These are phyloP conservation scores for Xylophagus ater DNA, from an alignment of 2,888 invertebrate species.

Conservation along the genomic window DNA sequence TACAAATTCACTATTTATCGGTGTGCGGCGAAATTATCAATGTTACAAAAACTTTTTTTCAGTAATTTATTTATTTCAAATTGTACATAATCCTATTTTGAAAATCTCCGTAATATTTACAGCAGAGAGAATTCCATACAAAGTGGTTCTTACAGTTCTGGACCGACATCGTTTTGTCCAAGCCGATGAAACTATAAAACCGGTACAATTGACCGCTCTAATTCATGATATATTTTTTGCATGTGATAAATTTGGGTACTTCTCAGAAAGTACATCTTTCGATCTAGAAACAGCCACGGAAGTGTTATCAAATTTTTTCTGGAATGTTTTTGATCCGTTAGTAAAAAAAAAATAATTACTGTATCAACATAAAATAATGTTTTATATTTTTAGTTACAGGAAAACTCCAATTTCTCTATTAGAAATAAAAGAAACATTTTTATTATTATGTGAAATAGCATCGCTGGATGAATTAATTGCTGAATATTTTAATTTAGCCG, in stretches of 20 bases:
- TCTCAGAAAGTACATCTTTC: conserved; percentile 22
- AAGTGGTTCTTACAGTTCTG: conserved; percentile 32
- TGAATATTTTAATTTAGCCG: conserved; percentile 29
- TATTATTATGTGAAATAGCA: conserved; percentile 33
- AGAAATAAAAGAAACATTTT: conserved; percentile 33
- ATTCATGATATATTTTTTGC: conserved; percentile 36
- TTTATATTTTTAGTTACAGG: conserved; percentile 25
- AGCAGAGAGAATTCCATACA: conserved; percentile 34
- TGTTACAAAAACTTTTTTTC: conserved; percentile 31
- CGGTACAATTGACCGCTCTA: conserved; percentile 33
- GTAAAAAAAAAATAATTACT: conserved; percentile 13
- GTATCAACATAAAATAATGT: background rate
- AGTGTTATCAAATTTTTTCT: conserved; percentile 34
- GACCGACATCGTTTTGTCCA: conserved; percentile 30
- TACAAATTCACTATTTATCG: conserved; percentile 37
- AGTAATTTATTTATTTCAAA: too few relatives aligned
- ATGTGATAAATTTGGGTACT: conserved; percentile 33
- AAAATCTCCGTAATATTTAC: conserved; percentile 7
- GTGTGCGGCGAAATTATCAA: conserved; percentile 32
- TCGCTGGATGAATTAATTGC: conserved; percentile 27
- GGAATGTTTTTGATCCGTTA: conserved; percentile 38
- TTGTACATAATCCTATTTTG: conserved; percentile 14
- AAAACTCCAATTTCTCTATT: conserved; percentile 32
- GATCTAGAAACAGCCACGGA: conserved; percentile 28
- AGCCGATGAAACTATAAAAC: conserved; percentile 27